These are phyloP conservation scores for Dinocampus coccinellae DNA, from an alignment of 2,888 invertebrate species.

Conservation along the genomic window DNA sequence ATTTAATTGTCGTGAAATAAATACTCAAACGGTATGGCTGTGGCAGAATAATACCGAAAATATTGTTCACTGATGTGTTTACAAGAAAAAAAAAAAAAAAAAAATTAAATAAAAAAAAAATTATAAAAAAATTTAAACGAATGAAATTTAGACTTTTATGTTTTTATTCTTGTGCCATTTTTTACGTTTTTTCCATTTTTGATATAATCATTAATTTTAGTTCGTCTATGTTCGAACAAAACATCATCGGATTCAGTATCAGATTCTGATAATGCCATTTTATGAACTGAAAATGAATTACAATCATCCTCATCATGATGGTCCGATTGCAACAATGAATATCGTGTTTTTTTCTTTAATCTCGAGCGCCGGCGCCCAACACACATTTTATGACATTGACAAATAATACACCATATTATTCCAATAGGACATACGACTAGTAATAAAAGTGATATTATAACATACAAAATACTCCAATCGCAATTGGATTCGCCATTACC, in stretches of 20 bases:
- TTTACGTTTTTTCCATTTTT: constrained; percentile 70
- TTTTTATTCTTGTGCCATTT: constrained; percentile 71
- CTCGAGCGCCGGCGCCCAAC: constrained; percentile 70
- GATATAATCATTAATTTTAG: constrained; percentile 71
- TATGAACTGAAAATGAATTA: constrained; percentile 71
- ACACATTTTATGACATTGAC: constrained; percentile 74
- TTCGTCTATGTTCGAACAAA: constrained; percentile 81
- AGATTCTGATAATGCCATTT: constrained; percentile 79
- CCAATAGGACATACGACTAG: constrained; percentile 76
- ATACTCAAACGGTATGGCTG: neutral
- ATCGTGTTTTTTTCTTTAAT: constrained; percentile 76
- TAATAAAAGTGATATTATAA: constrained; percentile 79
- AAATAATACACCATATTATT: constrained; percentile 76
- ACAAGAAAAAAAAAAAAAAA: neutral
- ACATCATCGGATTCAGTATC: constrained; percentile 88
- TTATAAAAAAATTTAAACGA: neutral
- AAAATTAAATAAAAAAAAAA: neutral
- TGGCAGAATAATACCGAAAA: neutral
- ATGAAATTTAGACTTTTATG: constrained; percentile 61
- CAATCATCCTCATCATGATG: constrained; percentile 75
- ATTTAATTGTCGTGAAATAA: neutral
- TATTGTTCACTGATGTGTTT: neutral
- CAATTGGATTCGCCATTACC: constrained; percentile 83
- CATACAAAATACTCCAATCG: constrained; percentile 95
- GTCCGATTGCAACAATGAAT: constrained; percentile 79